Evolutionary conservation across 2,797 vertebrate genomes (phyloP).

Genomic region (Alectoris magna): DNA sequence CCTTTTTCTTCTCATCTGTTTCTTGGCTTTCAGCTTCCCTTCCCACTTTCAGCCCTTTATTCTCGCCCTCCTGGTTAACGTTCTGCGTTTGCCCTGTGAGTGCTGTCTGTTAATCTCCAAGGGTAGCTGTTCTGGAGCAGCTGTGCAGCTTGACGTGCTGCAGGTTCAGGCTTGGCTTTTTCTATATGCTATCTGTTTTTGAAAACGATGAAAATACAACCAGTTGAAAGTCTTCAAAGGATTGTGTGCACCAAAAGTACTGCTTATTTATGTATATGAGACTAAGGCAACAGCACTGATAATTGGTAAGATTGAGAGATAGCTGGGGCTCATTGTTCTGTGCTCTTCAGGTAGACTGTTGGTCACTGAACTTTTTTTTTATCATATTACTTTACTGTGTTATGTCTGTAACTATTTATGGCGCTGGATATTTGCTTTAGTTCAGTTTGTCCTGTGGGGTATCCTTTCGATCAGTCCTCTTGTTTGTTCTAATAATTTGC

Average conservation of each 20-base stretch:
- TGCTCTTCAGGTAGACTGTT: background rate
- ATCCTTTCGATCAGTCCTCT: conserved; percentile 22
- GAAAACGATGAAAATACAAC: background rate
- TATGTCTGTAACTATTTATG: conserved; percentile 6
- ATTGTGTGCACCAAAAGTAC: background rate
- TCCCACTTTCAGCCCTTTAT: background rate
- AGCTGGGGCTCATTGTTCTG: background rate
- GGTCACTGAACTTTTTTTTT: background rate
- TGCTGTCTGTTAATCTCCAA: background rate
- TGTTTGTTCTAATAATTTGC: conserved; percentile 53
- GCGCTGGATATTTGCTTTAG: conserved; percentile 25
- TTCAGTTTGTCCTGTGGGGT: conserved; percentile 23
- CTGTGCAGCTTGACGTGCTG: background rate
- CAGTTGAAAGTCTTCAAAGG: background rate
- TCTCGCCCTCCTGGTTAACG: accelerated
- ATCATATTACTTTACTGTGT: background rate
- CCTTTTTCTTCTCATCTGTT: background rate
- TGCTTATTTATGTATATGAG: background rate
- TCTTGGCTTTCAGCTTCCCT: background rate
- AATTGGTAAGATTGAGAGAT: background rate
- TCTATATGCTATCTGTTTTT: background rate
- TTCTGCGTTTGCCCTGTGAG: background rate
- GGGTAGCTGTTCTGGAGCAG: background rate
- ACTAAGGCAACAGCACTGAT: background rate
- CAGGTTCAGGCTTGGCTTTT: background rate